Conservation (phyloP, 2,113 vertebrate species). For the Scartelaos histophorus region DNA sequence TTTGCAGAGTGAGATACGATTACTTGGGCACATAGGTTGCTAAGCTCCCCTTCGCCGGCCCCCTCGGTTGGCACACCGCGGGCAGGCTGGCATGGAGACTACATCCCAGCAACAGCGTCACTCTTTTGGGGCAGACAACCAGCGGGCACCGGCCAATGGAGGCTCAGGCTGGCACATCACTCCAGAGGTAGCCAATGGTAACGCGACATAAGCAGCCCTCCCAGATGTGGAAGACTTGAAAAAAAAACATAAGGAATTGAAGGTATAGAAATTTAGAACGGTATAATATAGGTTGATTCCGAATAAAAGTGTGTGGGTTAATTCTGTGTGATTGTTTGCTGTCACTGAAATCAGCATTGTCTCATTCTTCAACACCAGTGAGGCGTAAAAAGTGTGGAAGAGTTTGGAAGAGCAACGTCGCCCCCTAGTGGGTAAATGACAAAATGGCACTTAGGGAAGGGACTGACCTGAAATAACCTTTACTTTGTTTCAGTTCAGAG, state of each 20-base stretch:
- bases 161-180: slow-evolving; percentile 40
- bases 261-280: background rate
- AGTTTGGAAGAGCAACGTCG: slow-evolving; percentile 25
- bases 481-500: background rate
- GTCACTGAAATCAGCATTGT: slow-evolving; percentile 14
- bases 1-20: slow-evolving; percentile 14
- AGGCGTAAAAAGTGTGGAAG: slow-evolving; percentile 4
- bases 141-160: slow-evolving; percentile 53
- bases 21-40: slow-evolving; percentile 41
- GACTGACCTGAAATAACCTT: slow-evolving; percentile 3
- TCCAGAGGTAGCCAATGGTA: slow-evolving; percentile 55
- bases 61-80: slow-evolving; percentile 45
- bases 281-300: background rate
- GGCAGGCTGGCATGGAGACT: slow-evolving; percentile 54
- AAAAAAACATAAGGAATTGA: slow-evolving; percentile 4
- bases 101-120: slow-evolving; percentile 74
- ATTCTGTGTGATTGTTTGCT: background rate
- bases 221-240: slow-evolving; percentile 56
- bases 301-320: background rate
- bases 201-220: slow-evolving; percentile 36
- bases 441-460: background rate
- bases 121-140: slow-evolving; percentile 49
- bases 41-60: slow-evolving; percentile 38
- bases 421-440: slow-evolving; percentile 42
- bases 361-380: slow-evolving; percentile 3